Evolutionary conservation across 2,797 vertebrate genomes (phyloP), one percentile per base, ranked within the genome.

Genomic region (Falco rusticolus): DNA sequence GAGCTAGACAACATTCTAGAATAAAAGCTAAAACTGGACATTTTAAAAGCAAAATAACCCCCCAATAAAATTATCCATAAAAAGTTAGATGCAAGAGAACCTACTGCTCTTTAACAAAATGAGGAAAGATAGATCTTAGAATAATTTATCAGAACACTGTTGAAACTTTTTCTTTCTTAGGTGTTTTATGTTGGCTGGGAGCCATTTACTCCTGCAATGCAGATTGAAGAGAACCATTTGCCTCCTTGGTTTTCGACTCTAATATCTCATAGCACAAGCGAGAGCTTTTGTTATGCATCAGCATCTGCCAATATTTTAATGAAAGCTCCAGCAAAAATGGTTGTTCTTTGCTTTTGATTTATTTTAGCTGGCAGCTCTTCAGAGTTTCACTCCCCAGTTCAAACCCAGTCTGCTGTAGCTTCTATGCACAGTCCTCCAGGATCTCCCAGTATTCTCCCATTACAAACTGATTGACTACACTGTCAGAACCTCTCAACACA

Each of bases 231-330:
- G 93, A 95, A 93, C 91, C 91, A 93, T 94, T 96, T 93, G 84
- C 93, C 68, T 91, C 93, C 95, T 95, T 79, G 88, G 75, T 90
- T 95, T 96, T 89, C 33, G 1, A 77, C 90, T 95, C 91, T 94
- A 95, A 89, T 94, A 94, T 94, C 86, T 95, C 93, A 89, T 16
- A 89, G 88, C 81, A 48, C 90, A 94, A 95, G 95, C 96, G n/a
- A 90, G 95, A 96, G 96, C 86, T 95, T 97, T 96, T 97, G 96
- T 95, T 95, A 95, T 89, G 90, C 93, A 94, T 89, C 96, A 96
- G 94, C 90, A 95, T 96, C 94, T 95, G 95, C 95, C 96, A 96
- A 93, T 96, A 96, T 96, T 95, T 96, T 95, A 95, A 95, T 95
- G 93, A 97, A 95, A 96, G 68, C 90, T 95, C 81, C 75, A 83